phyloP scores from a whole-genome alignment of 2,888 invertebrate species.

The Eupelmus urozonus region DNA sequence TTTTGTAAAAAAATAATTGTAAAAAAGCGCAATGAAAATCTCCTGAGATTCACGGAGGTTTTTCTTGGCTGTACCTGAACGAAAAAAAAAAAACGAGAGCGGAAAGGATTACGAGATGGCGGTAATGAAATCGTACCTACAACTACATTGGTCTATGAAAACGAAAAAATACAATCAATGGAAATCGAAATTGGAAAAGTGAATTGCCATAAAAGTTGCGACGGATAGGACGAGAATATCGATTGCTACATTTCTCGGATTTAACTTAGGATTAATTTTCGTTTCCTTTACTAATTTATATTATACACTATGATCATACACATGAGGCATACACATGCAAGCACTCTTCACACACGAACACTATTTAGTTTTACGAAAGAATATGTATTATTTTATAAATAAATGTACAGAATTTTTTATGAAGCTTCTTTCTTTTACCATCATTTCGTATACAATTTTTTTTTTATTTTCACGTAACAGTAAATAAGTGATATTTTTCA shows the following conservation, averaged over 20 bases:
- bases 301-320: slow-evolving; percentile 53
- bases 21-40: slow-evolving; percentile 29
- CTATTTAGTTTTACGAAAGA: slow-evolving; percentile 50
- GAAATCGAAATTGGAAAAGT: slow-evolving; percentile 36
- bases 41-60: slow-evolving; percentile 28
- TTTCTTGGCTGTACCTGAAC: slow-evolving; percentile 45
- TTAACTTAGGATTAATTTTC: slow-evolving; percentile 54
- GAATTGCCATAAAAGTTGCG: slow-evolving; percentile 60
- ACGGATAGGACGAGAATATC: slow-evolving; percentile 46
- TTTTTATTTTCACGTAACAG: neutral
- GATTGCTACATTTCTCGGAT: slow-evolving; percentile 46
- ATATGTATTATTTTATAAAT: slow-evolving; percentile 71
- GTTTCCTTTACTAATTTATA: slow-evolving; percentile 59
- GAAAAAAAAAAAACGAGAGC: slow-evolving; percentile 17
- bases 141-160: slow-evolving; percentile 12
- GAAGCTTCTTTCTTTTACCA: slow-evolving; percentile 3
- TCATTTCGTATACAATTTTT: neutral
- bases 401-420: slow-evolving; percentile 73
- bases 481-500: slow-evolving; percentile 14
- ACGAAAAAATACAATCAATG: neutral
- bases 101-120: neutral
- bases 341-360: slow-evolving; percentile 54
- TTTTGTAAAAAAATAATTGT: slow-evolving; percentile 38
- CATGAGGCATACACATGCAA: slow-evolving; percentile 47
- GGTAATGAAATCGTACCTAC: neutral